Base-by-base conservation (phyloP, 2,888 invertebrate species). In the Acleris laterana region DNA sequence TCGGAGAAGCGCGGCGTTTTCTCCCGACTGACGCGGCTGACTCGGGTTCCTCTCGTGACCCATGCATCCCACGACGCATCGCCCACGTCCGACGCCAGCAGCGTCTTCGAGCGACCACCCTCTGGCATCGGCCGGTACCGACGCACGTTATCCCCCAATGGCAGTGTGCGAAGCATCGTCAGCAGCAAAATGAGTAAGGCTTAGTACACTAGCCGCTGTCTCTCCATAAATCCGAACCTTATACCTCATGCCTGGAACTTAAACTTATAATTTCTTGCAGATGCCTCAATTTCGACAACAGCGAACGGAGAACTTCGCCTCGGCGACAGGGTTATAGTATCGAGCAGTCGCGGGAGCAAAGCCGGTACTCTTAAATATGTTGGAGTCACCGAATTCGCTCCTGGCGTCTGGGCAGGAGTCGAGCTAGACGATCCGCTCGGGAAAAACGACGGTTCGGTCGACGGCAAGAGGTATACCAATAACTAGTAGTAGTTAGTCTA, bases 381-480 rank as follows among this genome's bases (percentile, higher is more conserved):
- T 71, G 99, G 99, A 28, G 91, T 94, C 59, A 97, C 99, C 42
- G 97, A 98, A 78, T 99, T 99, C 87, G 98, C 99, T 1, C 88
- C 95, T 44, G 99, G 99, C 44, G 95, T 98, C 75, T 99, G 99
- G 99, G 98, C 97, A 70, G 99, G 99, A 25, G 96, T 99, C 20
- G 98, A 99, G 86, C 93, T 99, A 74, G 98, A 99, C 83, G 98
- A 98, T 72, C 96, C 98, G 1, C 91, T 96, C 68, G 99, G 99
- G 62, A 99, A 99, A 90, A 99, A 99, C 87, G 98, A 99, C 82
- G 99, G 99, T 66, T 96, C 97, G 58, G 98, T 99, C 42, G 97
- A 96, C 72, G 98, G 98, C 63, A 96, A 96, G 88, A 96, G 98
- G 98, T 99, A 88, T 77, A 17, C 20, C 28, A 13, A 49, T 7